Evolutionary conservation across 2,888 invertebrate species (phyloP).

Genomic region (Anoncus sp.): DNA sequence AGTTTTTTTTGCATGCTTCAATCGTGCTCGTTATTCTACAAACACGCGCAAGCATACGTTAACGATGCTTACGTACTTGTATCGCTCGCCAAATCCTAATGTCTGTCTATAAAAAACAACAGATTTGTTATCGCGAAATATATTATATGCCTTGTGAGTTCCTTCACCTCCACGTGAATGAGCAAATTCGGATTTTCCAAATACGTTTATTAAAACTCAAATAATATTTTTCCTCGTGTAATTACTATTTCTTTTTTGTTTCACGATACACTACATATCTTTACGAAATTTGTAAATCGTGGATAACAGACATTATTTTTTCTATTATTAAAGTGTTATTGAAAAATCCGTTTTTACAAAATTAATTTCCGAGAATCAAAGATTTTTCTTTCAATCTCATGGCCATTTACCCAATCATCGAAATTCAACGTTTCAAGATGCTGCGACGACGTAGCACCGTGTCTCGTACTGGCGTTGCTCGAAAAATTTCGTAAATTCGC

Average conservation of each 20-base stretch:
- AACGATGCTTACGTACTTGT: slow-evolving; percentile 88
- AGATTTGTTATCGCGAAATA: slow-evolving; percentile 42
- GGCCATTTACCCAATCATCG: slow-evolving; percentile 95
- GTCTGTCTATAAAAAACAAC: slow-evolving; percentile 84
- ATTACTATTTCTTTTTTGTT: slow-evolving; percentile 16
- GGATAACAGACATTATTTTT: not conserved
- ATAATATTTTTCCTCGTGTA: not conserved
- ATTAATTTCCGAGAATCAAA: not conserved
- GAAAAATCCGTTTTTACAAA: slow-evolving; percentile 4
- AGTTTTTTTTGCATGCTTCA: slow-evolving; percentile 30
- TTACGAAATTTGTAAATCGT: too few relatives aligned
- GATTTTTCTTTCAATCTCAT: not conserved
- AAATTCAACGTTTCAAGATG: slow-evolving; percentile 93
- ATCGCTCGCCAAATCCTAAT: slow-evolving; percentile 91
- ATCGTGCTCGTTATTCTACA: slow-evolving; percentile 24
- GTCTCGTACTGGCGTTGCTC: slow-evolving; percentile 86
- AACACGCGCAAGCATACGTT: slow-evolving; percentile 86
- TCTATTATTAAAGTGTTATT: not conserved
- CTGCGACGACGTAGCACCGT: slow-evolving; percentile 86
- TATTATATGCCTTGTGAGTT: slow-evolving; percentile 13
- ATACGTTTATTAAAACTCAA: too few relatives aligned
- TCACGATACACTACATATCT: too few relatives aligned
- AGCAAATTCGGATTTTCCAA: slow-evolving; percentile 2
- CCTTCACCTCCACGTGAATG: not conserved
- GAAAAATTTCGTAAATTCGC: slow-evolving; percentile 79